A percentile compares a stretch with the other conserved stretches of the same genome.
Evolutionary conservation across 2,888 invertebrate genomes (phyloP).

Genomic region (Mactromeris polynyma): DNA sequence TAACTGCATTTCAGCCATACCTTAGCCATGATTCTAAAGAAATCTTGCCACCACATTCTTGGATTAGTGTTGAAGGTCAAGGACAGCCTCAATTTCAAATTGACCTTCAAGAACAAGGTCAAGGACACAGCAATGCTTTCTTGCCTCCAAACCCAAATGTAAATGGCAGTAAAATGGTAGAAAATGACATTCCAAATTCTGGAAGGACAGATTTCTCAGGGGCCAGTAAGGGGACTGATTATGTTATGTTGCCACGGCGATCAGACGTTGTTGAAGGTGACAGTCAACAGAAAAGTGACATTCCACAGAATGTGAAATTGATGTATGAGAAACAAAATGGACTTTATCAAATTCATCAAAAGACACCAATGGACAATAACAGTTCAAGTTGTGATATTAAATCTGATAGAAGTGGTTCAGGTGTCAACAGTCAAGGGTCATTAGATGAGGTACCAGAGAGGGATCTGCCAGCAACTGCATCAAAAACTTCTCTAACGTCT

Average conservation of each 20-base stretch:
- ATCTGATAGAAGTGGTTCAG: slow-evolving; percentile 35
- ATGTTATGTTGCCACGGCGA: slow-evolving; percentile 61
- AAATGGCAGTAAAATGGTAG: background rate
- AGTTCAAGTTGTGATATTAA: slow-evolving; percentile 34
- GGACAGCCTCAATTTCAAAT: slow-evolving; percentile 4
- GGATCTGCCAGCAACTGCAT: slow-evolving; percentile 34
- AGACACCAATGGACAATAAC: background rate
- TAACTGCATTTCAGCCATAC: slow-evolving; percentile 73
- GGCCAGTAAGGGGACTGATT: slow-evolving; percentile 67
- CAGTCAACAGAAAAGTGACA: slow-evolving; percentile 6
- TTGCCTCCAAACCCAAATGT: background rate
- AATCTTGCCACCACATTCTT: slow-evolving; percentile 60
- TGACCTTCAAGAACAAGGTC: slow-evolving; percentile 13
- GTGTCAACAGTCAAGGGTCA: slow-evolving; percentile 31
- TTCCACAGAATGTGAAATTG: slow-evolving; percentile 22
- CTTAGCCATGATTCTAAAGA: slow-evolving; percentile 69
- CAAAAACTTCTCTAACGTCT: background rate
- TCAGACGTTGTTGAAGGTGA: slow-evolving; percentile 40
- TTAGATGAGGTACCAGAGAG: slow-evolving; percentile 64
- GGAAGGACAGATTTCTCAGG: slow-evolving; percentile 57
- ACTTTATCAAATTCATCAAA: slow-evolving; percentile 66
- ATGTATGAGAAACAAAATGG: slow-evolving; percentile 71
- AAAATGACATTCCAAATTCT: slow-evolving; percentile 41
- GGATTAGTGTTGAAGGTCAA: slow-evolving; percentile 21
- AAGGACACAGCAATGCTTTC: background rate